A percentile compares a stretch with the other conserved stretches of the same genome.
Evolutionary conservation across 92 coral and sea anemone species (phyloP).

Genomic region (Pocillopora grandis): DNA sequence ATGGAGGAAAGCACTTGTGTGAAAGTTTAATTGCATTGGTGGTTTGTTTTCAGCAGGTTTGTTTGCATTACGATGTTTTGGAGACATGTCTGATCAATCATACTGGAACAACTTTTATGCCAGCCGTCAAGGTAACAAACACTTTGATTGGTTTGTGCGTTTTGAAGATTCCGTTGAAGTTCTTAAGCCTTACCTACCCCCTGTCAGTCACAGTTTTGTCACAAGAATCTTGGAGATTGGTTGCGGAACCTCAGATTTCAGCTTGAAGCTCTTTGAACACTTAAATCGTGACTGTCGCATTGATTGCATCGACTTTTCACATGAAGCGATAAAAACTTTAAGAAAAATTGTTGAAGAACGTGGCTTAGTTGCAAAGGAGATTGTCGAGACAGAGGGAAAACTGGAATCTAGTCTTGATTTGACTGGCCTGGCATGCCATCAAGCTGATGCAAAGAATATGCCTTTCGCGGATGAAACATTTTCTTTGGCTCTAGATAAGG

Average conservation of each 20-base stretch:
- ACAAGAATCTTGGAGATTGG: constrained; percentile 73
- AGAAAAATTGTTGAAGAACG: constrained; percentile 25
- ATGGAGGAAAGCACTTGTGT: background rate
- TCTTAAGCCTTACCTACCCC: constrained; percentile 35
- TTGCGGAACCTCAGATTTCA: constrained; percentile 80
- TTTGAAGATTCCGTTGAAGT: constrained; percentile 62
- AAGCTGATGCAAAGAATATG: constrained; percentile 60
- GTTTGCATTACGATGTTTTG: constrained; percentile 8
- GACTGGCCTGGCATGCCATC: constrained; percentile 51
- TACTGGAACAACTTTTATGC: constrained; percentile 78
- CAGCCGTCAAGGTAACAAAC: constrained; percentile 40
- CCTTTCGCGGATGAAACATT: constrained; percentile 60
- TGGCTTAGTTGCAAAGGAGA: background rate
- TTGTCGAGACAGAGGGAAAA: background rate
- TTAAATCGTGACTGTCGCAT: constrained; percentile 58
- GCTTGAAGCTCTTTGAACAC: constrained; percentile 55
- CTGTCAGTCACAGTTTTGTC: background rate
- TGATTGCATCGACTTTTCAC: constrained; percentile 76
- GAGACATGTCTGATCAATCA: constrained; percentile 66
- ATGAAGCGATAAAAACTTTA: constrained; percentile 59
- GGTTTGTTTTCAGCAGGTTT: constrained; percentile 9
- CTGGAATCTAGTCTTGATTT: background rate
- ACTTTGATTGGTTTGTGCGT: constrained; percentile 79
- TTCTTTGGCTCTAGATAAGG: constrained; percentile 69
- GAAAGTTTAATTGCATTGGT: background rate